Percentiles rank a stretch among this genome's conserved stretches.
These are phyloP conservation scores for Asobara japonica DNA, from an alignment of 1,140 invertebrate genomes.

Conservation along the genomic window DNA sequence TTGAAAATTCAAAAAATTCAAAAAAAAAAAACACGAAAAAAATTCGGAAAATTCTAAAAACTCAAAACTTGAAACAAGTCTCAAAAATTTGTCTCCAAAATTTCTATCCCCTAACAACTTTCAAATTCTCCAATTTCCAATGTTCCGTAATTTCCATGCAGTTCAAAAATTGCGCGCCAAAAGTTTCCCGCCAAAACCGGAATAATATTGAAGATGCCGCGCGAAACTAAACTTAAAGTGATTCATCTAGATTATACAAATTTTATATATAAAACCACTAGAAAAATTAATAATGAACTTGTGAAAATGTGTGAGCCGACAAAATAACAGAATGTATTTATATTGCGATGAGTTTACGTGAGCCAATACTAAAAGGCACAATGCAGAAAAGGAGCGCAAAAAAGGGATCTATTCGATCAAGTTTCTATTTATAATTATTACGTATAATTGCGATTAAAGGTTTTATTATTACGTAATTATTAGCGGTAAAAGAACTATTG, in stretches of 20 bases:
- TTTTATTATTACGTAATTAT: slow-evolving; percentile 54
- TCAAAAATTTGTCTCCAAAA: no score
- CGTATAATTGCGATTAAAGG: slow-evolving; percentile 47
- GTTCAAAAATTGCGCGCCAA: no score
- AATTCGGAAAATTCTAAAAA: no score
- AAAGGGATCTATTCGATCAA: slow-evolving; percentile 42
- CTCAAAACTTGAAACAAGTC: no score
- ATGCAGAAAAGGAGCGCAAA: slow-evolving; percentile 40
- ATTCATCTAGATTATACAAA: slow-evolving; percentile 60
- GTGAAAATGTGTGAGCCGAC: neutral
- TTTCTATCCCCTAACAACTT: no score
- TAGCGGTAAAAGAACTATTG: slow-evolving; percentile 49
- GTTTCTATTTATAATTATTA: slow-evolving; percentile 57
- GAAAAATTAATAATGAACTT: slow-evolving; percentile 18
- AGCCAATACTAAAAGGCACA: slow-evolving; percentile 43
- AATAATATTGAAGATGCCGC: slow-evolving; percentile 33
- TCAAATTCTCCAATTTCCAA: no score
- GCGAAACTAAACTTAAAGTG: slow-evolving; percentile 52
- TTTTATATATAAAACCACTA: slow-evolving; percentile 46
- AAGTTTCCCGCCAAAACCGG: no score
- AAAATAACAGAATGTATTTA: slow-evolving; percentile 49
- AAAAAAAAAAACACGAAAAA: no score
- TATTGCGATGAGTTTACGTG: slow-evolving; percentile 46
- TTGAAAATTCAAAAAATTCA: no score
- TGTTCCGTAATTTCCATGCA: no score